These are phyloP conservation scores for Bergia puertoricense DNA, from an alignment of 92 coral and sea anemone species.

Conservation along the genomic window DNA sequence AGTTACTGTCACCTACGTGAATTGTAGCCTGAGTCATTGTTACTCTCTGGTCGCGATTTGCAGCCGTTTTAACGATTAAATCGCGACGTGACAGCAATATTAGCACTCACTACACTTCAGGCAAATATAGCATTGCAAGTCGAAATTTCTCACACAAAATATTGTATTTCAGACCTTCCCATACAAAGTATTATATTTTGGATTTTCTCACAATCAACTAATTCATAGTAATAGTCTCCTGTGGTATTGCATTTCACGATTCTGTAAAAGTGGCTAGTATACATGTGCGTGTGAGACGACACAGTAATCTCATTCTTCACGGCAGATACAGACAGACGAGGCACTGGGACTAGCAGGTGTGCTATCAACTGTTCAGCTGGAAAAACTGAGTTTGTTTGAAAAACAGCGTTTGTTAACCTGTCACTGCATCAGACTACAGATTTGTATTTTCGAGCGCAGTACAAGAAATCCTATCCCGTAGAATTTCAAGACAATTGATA, in stretches of 20 bases:
- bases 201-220: neutral
- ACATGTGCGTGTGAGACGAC: neutral
- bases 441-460: neutral
- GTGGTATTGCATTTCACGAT: neutral
- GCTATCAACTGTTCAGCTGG: neutral
- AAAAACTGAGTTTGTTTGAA: neutral
- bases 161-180: no score
- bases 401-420: constrained; percentile 5
- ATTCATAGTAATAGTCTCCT: neutral
- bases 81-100: neutral
- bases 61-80: neutral
- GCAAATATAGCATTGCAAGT: neutral
- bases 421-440: constrained; percentile 3
- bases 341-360: neutral
- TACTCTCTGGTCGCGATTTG: neutral
- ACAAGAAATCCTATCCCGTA: neutral
- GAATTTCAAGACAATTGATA: neutral
- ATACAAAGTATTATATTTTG: neutral
- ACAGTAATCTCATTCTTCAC: neutral
- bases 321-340: neutral
- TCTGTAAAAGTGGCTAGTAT: neutral
- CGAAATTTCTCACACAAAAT: neutral
- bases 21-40: neutral
- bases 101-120: neutral
- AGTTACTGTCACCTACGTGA: no score